Evolutionary conservation across 2,797 vertebrate genomes (phyloP).

Genomic region (Protosalanx chinensis): DNA sequence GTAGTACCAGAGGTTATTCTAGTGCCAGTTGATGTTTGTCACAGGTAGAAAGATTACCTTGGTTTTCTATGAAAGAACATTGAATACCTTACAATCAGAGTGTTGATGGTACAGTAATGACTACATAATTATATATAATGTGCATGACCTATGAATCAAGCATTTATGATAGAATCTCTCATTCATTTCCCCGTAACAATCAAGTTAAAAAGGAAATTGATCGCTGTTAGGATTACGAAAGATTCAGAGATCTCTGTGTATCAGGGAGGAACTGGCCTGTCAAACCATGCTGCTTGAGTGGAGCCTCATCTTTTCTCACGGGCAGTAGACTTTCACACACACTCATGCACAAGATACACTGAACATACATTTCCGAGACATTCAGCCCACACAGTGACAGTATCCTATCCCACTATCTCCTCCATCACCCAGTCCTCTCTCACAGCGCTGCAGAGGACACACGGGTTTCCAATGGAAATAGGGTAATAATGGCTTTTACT

Average conservation of each 20-base stretch:
- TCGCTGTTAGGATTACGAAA: constrained; percentile 37
- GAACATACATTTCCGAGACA: neutral
- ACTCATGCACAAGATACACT: neutral
- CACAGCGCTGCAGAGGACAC: constrained; percentile 2
- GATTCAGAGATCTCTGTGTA: constrained; percentile 40
- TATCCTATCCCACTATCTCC: constrained; percentile 24
- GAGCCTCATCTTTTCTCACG: neutral
- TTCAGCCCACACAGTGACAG: neutral
- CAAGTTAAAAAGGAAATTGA: constrained; percentile 7
- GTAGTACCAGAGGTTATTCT: too few relatives aligned
- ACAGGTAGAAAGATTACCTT: neutral
- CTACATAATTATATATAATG: neutral
- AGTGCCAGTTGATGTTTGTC: neutral
- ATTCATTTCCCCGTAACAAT: neutral
- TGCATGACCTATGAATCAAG: too few relatives aligned
- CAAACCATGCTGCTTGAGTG: constrained; percentile 18
- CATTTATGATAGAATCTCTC: neutral
- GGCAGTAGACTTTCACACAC: neutral
- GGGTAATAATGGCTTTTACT: constrained; percentile 55
- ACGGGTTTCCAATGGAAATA: constrained; percentile 12
- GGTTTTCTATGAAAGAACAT: neutral
- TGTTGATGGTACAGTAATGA: neutral
- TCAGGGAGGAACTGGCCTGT: constrained; percentile 11
- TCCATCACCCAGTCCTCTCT: constrained; percentile 3
- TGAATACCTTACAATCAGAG: neutral